A percentile compares a stretch with the other conserved stretches of the same genome.
Evolutionary conservation across 2,113 vertebrate genomes (phyloP).

Genomic region (Nestor notabilis): DNA sequence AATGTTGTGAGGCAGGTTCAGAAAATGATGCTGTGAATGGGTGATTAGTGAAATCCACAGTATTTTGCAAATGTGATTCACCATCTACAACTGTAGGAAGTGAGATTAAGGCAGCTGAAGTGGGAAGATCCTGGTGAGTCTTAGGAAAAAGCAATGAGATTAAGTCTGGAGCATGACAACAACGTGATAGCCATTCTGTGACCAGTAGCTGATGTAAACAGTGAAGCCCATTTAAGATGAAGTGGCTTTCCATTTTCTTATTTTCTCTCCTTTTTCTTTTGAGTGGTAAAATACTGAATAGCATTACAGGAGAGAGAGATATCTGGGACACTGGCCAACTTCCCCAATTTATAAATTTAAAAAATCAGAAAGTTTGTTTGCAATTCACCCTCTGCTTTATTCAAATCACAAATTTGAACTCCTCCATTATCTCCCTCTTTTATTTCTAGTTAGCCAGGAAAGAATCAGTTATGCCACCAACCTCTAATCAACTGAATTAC

Average conservation of each 20-base stretch:
- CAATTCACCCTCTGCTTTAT: background rate
- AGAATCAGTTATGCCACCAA: background rate
- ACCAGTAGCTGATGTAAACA: background rate
- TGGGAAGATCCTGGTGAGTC: background rate
- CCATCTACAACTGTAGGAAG: background rate
- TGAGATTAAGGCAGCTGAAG: background rate
- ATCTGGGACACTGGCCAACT: background rate
- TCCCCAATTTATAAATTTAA: background rate
- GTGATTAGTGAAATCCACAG: background rate
- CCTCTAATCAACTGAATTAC: background rate
- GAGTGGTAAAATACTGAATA: background rate
- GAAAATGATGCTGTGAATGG: background rate
- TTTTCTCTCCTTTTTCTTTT: background rate
- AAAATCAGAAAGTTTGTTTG: background rate
- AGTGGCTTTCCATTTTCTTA: background rate
- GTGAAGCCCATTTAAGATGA: background rate
- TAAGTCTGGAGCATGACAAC: background rate
- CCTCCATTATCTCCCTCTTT: background rate
- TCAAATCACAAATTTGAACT: background rate
- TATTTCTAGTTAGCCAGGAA: background rate
- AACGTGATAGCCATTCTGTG: background rate
- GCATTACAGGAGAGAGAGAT: background rate
- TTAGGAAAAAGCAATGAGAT: background rate
- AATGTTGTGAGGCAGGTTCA: background rate
- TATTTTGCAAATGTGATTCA: background rate